Conservation (phyloP, 2,797 vertebrate genomes). For the Dendrocincla fuliginosa region DNA sequence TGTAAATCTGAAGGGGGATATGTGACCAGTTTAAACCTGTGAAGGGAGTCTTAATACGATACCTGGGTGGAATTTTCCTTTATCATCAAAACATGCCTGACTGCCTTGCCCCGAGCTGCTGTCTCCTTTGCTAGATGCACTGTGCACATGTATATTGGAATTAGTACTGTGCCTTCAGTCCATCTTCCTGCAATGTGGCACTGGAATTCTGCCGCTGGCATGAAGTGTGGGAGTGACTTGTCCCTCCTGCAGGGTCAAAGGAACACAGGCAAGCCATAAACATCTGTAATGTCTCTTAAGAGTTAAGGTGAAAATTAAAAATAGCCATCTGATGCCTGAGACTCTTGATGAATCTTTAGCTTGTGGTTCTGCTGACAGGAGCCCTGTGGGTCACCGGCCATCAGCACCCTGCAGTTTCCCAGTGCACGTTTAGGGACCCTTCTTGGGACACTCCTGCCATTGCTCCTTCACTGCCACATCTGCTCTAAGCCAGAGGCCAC, state of each 20-base stretch:
- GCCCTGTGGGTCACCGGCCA: background rate
- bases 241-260: background rate
- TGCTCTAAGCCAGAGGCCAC: background rate
- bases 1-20: background rate
- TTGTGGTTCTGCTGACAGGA: background rate
- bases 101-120: background rate
- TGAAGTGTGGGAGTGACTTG: background rate
- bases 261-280: background rate
- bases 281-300: background rate
- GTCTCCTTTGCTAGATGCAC: background rate
- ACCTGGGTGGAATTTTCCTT: background rate
- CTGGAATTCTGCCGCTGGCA: background rate
- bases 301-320: slow-evolving; percentile 23
- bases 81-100: background rate
- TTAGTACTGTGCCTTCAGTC: background rate
- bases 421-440: background rate
- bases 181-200: background rate
- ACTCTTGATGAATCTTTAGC: background rate
- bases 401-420: background rate
- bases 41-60: background rate
- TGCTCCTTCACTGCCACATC: background rate
- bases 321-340: background rate
- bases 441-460: background rate
- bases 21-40: background rate
- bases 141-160: background rate